Evolutionary conservation across 2,888 invertebrate species (phyloP), one percentile per base, ranked within the genome.

Genomic region (Chrysopilus asiliformis): DNA sequence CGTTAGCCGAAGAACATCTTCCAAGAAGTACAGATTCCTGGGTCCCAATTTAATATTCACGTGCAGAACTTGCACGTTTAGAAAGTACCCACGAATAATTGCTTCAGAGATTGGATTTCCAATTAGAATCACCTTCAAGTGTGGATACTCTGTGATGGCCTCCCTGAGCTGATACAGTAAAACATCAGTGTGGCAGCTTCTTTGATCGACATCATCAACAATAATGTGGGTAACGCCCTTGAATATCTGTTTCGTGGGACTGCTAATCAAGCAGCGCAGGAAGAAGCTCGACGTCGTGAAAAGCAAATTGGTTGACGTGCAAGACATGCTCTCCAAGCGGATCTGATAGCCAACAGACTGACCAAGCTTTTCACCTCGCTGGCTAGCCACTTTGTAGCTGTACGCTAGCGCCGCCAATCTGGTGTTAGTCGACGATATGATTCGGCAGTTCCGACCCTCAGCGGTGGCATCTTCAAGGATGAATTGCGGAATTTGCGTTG

Each of bases 131-230:
- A 94, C 60, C 52, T 78, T 79, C 24, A 93, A 66, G 41, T 82
- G 71, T 40, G 75, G 73, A 55, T 72, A 74, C 37, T 74, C 68
- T 1, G 70, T 65, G 26, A 89, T 58, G 4, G 76, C 71, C 51
- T 86, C 84, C 25, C 79, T 71, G 34, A 95, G 61, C 10, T 83
- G 81, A 38, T 87, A 80, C 37, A 95, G 66, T 28, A 94, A 68
- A 61, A 94, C 89, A 65, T 95, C 95, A 42, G 83, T 80, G 57
- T 85, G 80, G 51, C 83, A 76, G 60, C 93, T 89, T 2, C 93
- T 71, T 57, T 93, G 87, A 60, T 95, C 93, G 14, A 93, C 79
- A 62, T 95, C 94, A 60, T 94, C 93, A 51, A 93, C 72, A 40
- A 86, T 75, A 22, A 85, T 68, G 60, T 94, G 94, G 0, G 89